These are phyloP conservation scores for Nipponia nippon DNA, from an alignment of 2,113 vertebrate genomes.

Conservation along the genomic window DNA sequence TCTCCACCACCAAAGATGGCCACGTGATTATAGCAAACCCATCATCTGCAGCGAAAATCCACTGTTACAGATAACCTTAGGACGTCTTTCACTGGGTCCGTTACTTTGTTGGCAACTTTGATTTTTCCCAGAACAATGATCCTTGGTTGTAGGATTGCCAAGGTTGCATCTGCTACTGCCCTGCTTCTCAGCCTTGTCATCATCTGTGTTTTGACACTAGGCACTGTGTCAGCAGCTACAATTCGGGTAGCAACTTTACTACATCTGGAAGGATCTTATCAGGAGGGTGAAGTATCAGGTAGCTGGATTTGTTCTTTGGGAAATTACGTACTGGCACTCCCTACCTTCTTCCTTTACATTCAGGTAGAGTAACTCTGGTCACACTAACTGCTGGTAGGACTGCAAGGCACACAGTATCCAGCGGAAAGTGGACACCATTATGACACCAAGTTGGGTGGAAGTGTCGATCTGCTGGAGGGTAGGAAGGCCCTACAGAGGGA, in stretches of 20 bases:
- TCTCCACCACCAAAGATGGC: not conserved
- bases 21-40: not conserved
- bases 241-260: not conserved
- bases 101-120: not conserved
- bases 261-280: not conserved
- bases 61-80: not conserved
- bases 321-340: not conserved
- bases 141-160: not conserved
- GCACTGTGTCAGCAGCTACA: not conserved
- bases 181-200: not conserved
- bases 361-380: not conserved
- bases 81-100: not conserved
- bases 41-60: not conserved
- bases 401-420: not conserved
- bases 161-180: not conserved
- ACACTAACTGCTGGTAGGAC: not conserved
- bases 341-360: not conserved
- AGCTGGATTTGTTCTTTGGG: not conserved
- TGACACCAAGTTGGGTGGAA: too few relatives aligned
- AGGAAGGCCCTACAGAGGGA: too few relatives aligned
- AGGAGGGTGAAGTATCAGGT: not conserved
- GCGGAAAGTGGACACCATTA: not conserved
- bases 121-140: not conserved
- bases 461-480: too few relatives aligned
- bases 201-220: not conserved